Evolutionary conservation across 2,113 vertebrate genomes (phyloP), one percentile per base, ranked within the genome.

Genomic region (Electrona antarctica): DNA sequence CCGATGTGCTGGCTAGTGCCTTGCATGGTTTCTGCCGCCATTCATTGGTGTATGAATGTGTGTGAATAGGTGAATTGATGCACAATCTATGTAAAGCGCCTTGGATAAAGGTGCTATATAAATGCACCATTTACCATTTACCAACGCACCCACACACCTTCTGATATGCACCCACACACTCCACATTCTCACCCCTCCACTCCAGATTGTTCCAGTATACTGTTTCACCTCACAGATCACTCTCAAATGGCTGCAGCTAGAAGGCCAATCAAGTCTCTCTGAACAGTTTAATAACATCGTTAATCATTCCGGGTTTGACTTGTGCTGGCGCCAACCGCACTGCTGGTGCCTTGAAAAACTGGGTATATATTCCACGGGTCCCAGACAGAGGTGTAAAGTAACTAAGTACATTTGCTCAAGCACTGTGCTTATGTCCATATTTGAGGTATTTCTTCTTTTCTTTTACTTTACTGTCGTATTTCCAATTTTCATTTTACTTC

Each of bases 151-250:
- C 66, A 77, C 5, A 33, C 9, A 63, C 63, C 46, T 60, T 60
- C 29, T 14, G 12, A 61, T 63, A 58, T 69, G 13, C 12, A 33
- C 3, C 8, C 56, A 51, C 68, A 68, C 51, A 67, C 46, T 41
- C 59, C 50, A 48, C 62, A 55, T 14, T 4, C 52, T 14, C 52
- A 55, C 12, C 21, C 21, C 1, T 60, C 9, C 73, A 71, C 68
- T 68, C 63, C 63, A 60, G 75, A 78, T 82, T 69, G 70, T 71
- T 78, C 74, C 60, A 50, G 71, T 64, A 15, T 65, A 64, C 78
- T 78, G 77, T 82, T 81, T 85, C 83, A 85, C 85, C 77, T 83
- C 82, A 78, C 71, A 80, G 74, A 87, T 84, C 83, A 73, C 69
- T 74, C 68, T 71, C 71, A 67, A 73, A 80, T 85, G 80, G 75